Percentiles rank a stretch among this genome's conserved stretches.
phyloP scores from a whole-genome alignment of 2,797 vertebrate genomes.

The Psittacula derbiana region DNA sequence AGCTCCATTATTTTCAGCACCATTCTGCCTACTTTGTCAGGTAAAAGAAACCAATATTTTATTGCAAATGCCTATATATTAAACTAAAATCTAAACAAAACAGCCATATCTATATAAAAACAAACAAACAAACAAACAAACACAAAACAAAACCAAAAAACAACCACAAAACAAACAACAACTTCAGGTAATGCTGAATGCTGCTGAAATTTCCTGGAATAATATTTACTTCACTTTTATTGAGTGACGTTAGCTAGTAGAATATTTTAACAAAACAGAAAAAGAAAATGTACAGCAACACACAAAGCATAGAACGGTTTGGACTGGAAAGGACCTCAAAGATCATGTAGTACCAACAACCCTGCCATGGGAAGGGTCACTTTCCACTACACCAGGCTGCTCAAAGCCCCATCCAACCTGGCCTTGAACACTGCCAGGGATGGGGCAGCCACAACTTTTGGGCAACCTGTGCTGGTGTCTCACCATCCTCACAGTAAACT shows the following conservation, averaged over 20 bases:
- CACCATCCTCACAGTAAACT: no score
- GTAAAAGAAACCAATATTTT: not conserved
- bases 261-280: not conserved
- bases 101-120: not conserved
- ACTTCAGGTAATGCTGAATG: not conserved
- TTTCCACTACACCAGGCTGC: not conserved
- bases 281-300: not conserved
- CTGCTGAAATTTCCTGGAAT: not conserved
- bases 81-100: not conserved
- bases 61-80: not conserved
- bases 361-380: not conserved
- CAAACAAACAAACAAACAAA: not conserved
- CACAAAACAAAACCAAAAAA: not conserved
- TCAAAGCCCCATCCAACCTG: not conserved
- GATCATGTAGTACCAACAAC: not conserved
- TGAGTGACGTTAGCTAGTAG: not conserved
- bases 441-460: no score
- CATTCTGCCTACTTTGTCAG: not conserved
- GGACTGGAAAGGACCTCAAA: not conserved
- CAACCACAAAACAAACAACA: not conserved
- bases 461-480: no score
- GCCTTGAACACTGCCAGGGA: not conserved
- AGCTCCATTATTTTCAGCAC: not conserved
- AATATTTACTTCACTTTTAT: not conserved
- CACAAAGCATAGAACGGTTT: not conserved